phyloP scores from a whole-genome alignment of 2,797 vertebrate species.

The Eulemur rubriventer region DNA sequence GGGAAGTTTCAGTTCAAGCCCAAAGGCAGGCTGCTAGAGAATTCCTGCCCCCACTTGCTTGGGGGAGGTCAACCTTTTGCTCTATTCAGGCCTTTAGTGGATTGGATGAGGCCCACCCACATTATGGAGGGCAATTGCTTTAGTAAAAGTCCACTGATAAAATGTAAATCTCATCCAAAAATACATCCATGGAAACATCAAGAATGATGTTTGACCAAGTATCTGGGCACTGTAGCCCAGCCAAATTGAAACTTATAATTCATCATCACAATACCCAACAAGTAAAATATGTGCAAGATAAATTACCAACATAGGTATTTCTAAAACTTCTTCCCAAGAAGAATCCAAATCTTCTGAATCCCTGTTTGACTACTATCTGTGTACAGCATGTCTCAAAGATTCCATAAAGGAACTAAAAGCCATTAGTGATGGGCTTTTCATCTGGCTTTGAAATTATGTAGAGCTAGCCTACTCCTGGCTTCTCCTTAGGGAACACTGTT shows the following conservation, averaged over 20 bases:
- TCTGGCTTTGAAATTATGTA: not conserved
- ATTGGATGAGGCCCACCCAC: not conserved
- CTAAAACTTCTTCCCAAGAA: constrained; percentile 19
- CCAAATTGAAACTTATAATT: not conserved
- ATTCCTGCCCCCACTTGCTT: not conserved
- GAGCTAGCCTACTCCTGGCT: not conserved
- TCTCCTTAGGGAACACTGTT: not conserved
- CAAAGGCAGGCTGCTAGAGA: not conserved
- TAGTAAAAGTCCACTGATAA: not conserved
- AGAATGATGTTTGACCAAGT: not conserved
- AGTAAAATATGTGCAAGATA: not conserved
- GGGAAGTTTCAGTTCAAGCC: not conserved
- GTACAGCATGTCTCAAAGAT: not conserved
- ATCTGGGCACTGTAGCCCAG: not conserved
- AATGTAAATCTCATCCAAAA: constrained; percentile 10
- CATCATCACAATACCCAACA: not conserved
- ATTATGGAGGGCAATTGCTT: not conserved
- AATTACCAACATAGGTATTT: not conserved
- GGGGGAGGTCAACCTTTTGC: not conserved
- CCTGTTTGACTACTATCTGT: not conserved
- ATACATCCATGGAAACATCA: not conserved
- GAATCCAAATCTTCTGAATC: not conserved
- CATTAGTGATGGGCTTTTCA: not conserved
- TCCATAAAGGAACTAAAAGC: not conserved
- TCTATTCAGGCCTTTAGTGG: not conserved